These are phyloP conservation scores for Rhopalosiphum maidis DNA, from an alignment of 1,140 invertebrate genomes.

Conservation along the genomic window DNA sequence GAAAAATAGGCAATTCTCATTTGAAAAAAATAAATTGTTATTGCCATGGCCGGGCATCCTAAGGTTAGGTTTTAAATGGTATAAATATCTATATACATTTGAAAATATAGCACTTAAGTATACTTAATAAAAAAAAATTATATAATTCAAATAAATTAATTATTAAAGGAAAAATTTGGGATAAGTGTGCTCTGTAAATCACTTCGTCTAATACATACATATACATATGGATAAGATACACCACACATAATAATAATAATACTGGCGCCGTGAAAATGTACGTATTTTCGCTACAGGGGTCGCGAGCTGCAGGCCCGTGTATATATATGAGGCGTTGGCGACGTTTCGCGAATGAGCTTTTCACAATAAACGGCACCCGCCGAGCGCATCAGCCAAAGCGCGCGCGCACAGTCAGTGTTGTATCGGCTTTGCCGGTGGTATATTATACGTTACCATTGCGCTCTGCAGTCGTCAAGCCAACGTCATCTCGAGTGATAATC, in stretches of 20 bases:
- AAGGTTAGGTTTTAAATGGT: no score
- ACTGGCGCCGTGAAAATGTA: not conserved
- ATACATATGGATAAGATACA: no score
- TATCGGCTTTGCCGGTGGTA: constrained; percentile 27
- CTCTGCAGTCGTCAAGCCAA: not conserved
- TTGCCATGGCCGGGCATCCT: no score
- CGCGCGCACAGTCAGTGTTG: not conserved
- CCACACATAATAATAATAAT: not conserved
- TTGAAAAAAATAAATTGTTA: no score
- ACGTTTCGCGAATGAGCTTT: constrained; percentile 51
- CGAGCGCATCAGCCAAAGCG: not conserved
- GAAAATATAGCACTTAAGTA: no score
- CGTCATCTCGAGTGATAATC: not conserved
- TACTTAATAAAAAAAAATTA: no score
- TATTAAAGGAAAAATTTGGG: no score
- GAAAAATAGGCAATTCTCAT: no score
- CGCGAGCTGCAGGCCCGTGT: not conserved
- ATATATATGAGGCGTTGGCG: not conserved
- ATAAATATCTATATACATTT: no score
- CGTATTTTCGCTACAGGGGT: not conserved
- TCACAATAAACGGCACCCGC: not conserved
- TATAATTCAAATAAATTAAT: no score
- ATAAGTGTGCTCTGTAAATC: no score
- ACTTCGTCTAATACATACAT: no score
- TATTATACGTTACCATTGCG: not conserved